Evolutionary conservation across 2,888 invertebrate species (phyloP).

Genomic region (Pseudeuparius sepicola): DNA sequence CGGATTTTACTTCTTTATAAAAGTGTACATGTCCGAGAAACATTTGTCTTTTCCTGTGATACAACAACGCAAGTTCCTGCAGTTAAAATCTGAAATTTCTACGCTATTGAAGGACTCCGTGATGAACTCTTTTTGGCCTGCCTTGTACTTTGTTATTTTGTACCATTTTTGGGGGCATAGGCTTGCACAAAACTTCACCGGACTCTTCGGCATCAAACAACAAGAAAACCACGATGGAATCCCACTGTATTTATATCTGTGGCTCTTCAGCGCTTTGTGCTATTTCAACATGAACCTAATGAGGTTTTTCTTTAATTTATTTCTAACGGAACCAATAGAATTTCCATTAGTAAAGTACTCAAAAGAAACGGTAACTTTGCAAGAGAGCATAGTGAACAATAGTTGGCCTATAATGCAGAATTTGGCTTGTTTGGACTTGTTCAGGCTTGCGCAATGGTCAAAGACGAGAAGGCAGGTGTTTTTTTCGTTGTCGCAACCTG

Average conservation of each 20-base stretch:
- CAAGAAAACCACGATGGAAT: slow-evolving; percentile 43
- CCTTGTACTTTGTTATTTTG: slow-evolving; percentile 48
- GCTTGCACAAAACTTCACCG: slow-evolving; percentile 43
- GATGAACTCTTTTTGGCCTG: slow-evolving; percentile 50
- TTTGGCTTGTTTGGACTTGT: slow-evolving; percentile 66
- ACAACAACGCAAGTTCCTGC: slow-evolving; percentile 57
- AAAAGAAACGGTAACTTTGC: slow-evolving; percentile 43
- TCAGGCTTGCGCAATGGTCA: slow-evolving; percentile 54
- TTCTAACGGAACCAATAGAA: slow-evolving; percentile 58
- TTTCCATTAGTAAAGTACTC: slow-evolving; percentile 50
- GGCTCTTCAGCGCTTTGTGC: slow-evolving; percentile 61
- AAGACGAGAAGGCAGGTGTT: slow-evolving; percentile 50
- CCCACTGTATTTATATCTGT: slow-evolving; percentile 47
- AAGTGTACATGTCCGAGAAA: slow-evolving; percentile 46
- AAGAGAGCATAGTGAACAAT: slow-evolving; percentile 49
- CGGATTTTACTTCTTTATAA: slow-evolving; percentile 52
- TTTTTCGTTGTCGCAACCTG: slow-evolving; percentile 68
- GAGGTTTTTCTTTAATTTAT: slow-evolving; percentile 58
- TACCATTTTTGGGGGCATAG: slow-evolving; percentile 54
- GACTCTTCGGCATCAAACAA: slow-evolving; percentile 41
- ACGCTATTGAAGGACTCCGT: slow-evolving; percentile 50
- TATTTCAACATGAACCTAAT: slow-evolving; percentile 60
- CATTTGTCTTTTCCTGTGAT: slow-evolving; percentile 59
- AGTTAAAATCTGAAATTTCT: slow-evolving; percentile 50
- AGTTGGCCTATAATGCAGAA: slow-evolving; percentile 61